phyloP scores from a whole-genome alignment of 1,140 invertebrate species.

The Macrobrachium rosenbergii region DNA sequence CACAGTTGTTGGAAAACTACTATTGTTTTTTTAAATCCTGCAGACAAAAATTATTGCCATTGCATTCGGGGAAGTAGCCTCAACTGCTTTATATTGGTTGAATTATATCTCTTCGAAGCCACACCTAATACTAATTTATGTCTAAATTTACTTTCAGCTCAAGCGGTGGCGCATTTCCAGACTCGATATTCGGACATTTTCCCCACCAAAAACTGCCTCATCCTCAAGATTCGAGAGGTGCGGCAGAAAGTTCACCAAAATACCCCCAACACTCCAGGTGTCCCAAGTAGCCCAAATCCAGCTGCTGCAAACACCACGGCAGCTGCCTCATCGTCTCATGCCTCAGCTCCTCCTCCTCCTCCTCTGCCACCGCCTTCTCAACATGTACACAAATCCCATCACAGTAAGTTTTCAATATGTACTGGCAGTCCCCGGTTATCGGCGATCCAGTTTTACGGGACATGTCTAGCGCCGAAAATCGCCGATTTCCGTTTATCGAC shows the following conservation, averaged over 20 bases:
- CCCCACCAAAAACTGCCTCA: conserved; percentile 91
- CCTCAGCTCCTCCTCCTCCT: conserved; percentile 31
- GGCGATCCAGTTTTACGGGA: no score
- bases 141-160: conserved; percentile 72
- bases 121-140: neutral
- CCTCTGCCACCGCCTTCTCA: conserved; percentile 22
- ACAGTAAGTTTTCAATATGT: conserved; percentile 47
- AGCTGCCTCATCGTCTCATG: conserved; percentile 22
- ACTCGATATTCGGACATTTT: conserved; percentile 90
- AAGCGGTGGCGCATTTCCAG: conserved; percentile 94
- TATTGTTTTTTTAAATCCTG: no score
- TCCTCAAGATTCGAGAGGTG: conserved; percentile 97
- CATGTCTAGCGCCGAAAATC: no score
- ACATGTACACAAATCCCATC: conserved; percentile 51
- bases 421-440: no score
- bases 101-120: no score
- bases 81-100: no score
- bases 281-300: conserved; percentile 63
- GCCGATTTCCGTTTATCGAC: no score
- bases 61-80: no score
- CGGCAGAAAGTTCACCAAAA: conserved; percentile 83
- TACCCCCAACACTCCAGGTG: conserved; percentile 57
- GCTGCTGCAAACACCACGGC: conserved; percentile 37
- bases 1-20: no score
- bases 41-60: no score